Percentiles rank a stretch among this genome's conserved stretches.
Evolutionary conservation across 2,888 invertebrate genomes (phyloP).

Genomic region (Nebria brevicollis): DNA sequence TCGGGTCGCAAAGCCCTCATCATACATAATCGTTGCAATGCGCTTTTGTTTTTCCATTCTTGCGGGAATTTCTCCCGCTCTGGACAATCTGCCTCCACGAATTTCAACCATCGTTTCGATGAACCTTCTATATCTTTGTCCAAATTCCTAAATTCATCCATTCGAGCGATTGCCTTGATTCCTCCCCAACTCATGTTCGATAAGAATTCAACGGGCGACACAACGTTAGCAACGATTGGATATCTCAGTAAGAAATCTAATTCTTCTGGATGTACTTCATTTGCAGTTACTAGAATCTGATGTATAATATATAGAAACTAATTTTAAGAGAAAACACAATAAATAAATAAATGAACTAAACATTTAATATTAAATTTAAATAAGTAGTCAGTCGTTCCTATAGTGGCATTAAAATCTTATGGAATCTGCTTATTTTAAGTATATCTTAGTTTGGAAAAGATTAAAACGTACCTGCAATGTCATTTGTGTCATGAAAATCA

Average conservation of each 20-base stretch:
- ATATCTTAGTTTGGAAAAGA: no score
- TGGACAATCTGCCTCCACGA: constrained; percentile 90
- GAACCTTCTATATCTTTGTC: constrained; percentile 94
- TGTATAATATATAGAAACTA: constrained; percentile 49
- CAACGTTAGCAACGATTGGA: constrained; percentile 79
- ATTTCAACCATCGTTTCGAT: constrained; percentile 91
- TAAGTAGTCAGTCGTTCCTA: no score
- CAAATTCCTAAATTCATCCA: constrained; percentile 83
- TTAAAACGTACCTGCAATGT: constrained; percentile 73
- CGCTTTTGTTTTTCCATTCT: constrained; percentile 92
- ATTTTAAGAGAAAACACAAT: no score
- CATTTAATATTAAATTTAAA: no score
- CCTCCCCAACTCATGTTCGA: constrained; percentile 84
- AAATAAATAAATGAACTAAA: no score
- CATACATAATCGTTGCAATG: constrained; percentile 89
- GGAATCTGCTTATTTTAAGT: no score
- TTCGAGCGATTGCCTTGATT: constrained; percentile 77
- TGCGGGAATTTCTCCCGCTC: constrained; percentile 95
- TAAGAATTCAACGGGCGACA: constrained; percentile 85
- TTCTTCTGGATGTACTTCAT: constrained; percentile 79
- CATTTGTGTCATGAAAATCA: constrained; percentile 90
- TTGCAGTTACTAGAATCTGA: constrained; percentile 70
- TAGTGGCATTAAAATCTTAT: no score
- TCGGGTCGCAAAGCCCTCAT: constrained; percentile 92
- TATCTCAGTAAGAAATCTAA: constrained; percentile 89